Base-by-base conservation (phyloP, 1,140 invertebrate genomes). In the Paracyclopina nana region DNA sequence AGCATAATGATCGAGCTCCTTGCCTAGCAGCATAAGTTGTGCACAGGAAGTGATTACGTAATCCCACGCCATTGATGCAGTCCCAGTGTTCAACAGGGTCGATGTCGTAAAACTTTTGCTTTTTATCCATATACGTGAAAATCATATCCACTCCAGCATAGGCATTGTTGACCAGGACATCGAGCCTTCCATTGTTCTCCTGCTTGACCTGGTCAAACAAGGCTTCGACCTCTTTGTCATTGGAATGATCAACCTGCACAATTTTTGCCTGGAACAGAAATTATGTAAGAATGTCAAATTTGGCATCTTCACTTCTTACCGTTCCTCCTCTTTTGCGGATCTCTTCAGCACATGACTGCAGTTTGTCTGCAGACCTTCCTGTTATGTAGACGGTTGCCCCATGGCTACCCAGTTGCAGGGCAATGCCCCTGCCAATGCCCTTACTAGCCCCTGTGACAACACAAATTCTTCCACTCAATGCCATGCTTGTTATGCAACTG, bases 91-190 rank as follows among this genome's bases (percentile, higher is more conserved):
- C 9, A 6, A 22, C 12, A 4, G 50, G 38, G 2, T n/a, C n/a
- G 6, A 25, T 45, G 5, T 44, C 50, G 16, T 26, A 52, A 22
- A 52, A 52, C 6, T 49, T 34, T n/a, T n/a, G n/a, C 11, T 25
- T 25, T 26, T 41, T 50, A 20, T 24, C 30, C 26, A 41, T 30
- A 14, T 38, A 20, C 4, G 26, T 16, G 22, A 52, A 26, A 6
- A 52, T 52, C 16, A 26, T 46, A 18, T 45, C 28, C 9, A 52
- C 50, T 4, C 50, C 50, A 4, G 30, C 50, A 44, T 45, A 52
- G 6, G 50, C 38, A 42, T 52, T 52, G 27, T 52, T 52, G 1
- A 52, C 50, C 6, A 52, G 24, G n/a, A 52, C 14, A 52, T 52
- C 50, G 11, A 52, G 14, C 26, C 43, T 52, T 27, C 50, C 50